Evolutionary conservation across 2,797 vertebrate genomes (phyloP).

Genomic region (Epinephelus awoara): DNA sequence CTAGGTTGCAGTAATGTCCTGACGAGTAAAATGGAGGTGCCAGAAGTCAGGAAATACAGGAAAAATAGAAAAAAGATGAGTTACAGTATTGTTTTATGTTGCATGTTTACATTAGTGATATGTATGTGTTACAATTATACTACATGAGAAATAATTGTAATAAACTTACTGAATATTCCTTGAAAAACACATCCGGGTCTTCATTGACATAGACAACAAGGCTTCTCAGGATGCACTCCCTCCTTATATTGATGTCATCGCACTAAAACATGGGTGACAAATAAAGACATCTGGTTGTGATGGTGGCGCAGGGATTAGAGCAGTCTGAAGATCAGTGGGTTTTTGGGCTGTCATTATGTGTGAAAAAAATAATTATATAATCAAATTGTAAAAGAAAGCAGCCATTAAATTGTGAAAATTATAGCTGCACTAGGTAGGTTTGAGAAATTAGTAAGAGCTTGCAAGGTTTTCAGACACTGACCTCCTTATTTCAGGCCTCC

Average conservation of each 20-base stretch:
- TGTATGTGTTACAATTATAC: no score
- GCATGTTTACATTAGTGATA: no score
- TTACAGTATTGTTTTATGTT: background rate
- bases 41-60: background rate
- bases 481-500: background rate
- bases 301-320: background rate
- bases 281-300: constrained; percentile 2
- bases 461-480: background rate
- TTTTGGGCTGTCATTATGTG: background rate
- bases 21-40: background rate
- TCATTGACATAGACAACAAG: constrained; percentile 22
- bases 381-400: background rate
- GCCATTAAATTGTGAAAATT: constrained; percentile 6
- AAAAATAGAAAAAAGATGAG: background rate
- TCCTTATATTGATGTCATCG: no score
- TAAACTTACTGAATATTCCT: constrained; percentile 38
- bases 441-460: background rate
- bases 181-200: constrained; percentile 38
- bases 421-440: background rate
- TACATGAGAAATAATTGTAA: background rate
- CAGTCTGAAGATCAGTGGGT: background rate
- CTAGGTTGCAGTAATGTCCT: constrained; percentile 1
- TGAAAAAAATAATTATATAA: background rate
- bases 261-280: background rate
- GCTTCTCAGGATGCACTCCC: no score